Conservation (phyloP, 2,888 invertebrate genomes). For the Drosophila monieri region DNA sequence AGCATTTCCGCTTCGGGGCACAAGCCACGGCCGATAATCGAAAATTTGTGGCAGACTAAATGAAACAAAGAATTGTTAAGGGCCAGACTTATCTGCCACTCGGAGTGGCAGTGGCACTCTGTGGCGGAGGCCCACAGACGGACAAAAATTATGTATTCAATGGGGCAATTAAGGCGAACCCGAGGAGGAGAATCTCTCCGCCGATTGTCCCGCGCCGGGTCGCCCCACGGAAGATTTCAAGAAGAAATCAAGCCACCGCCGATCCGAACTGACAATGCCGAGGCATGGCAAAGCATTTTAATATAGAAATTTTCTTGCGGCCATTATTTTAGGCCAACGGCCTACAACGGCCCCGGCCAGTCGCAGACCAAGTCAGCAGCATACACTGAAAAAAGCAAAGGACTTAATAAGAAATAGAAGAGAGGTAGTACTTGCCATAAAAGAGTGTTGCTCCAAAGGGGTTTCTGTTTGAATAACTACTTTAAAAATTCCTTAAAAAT, state of each 20-base stretch:
- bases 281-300: constrained; percentile 80
- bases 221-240: constrained; percentile 27
- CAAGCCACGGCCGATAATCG: constrained; percentile 9
- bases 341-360: constrained; percentile 77
- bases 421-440: too few relatives aligned
- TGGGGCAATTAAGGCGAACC: constrained; percentile 42
- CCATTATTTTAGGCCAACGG: constrained; percentile 78
- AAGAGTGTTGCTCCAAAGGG: too few relatives aligned
- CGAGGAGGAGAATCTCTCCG: constrained; percentile 34
- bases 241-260: constrained; percentile 36
- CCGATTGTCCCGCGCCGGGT: constrained; percentile 8
- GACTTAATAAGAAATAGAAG: background rate
- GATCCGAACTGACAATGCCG: constrained; percentile 34
- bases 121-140: background rate
- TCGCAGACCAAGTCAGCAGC: constrained; percentile 31
- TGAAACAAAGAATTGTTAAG: constrained; percentile 15
- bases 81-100: constrained; percentile 19
- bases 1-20: background rate
- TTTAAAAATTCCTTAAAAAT: too few relatives aligned
- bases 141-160: constrained; percentile 45
- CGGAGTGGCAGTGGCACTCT: constrained; percentile 2
- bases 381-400: constrained; percentile 21
- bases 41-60: constrained; percentile 13
- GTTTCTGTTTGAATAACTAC: too few relatives aligned
- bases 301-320: constrained; percentile 77